A percentile compares a stretch with the other conserved stretches of the same genome.
phyloP scores from a whole-genome alignment of 2,113 vertebrate genomes.

The Microcebus ravelobensis region DNA sequence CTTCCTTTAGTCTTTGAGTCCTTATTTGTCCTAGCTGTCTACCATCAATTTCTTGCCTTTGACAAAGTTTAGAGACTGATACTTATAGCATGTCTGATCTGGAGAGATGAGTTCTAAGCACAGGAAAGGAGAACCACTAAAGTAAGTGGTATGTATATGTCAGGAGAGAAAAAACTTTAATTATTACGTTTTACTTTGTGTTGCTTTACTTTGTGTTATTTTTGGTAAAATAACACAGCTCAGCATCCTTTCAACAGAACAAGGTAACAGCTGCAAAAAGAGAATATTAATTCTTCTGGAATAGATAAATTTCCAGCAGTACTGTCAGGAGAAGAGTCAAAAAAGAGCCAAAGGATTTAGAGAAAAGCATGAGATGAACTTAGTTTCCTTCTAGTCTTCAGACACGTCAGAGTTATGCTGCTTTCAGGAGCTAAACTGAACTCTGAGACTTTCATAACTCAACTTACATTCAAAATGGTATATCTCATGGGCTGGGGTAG shows the following conservation, averaged over 20 bases:
- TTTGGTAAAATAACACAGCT: not conserved
- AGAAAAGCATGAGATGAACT: not conserved
- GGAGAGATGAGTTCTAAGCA: not conserved
- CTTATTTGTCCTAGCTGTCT: not conserved
- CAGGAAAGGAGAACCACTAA: not conserved
- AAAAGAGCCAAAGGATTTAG: not conserved
- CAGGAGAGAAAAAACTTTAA: slow-evolving; percentile 20
- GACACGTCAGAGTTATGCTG: not conserved
- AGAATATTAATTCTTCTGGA: not conserved
- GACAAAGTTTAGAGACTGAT: not conserved
- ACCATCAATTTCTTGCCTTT: not conserved
- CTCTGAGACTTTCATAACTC: not conserved
- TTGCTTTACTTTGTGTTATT: slow-evolving; percentile 41
- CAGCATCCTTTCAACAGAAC: not conserved
- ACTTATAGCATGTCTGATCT: not conserved
- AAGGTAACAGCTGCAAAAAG: not conserved
- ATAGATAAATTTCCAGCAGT: not conserved
- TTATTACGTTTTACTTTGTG: not conserved
- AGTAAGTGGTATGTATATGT: not conserved
- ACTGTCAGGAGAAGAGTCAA: not conserved
- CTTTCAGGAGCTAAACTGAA: not conserved
- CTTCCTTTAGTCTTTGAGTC: not conserved
- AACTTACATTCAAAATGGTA: not conserved
- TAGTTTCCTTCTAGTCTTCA: not conserved
- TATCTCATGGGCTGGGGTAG: not conserved